phyloP scores from a whole-genome alignment of 2,113 vertebrate genomes.

The Silurus meridionalis region DNA sequence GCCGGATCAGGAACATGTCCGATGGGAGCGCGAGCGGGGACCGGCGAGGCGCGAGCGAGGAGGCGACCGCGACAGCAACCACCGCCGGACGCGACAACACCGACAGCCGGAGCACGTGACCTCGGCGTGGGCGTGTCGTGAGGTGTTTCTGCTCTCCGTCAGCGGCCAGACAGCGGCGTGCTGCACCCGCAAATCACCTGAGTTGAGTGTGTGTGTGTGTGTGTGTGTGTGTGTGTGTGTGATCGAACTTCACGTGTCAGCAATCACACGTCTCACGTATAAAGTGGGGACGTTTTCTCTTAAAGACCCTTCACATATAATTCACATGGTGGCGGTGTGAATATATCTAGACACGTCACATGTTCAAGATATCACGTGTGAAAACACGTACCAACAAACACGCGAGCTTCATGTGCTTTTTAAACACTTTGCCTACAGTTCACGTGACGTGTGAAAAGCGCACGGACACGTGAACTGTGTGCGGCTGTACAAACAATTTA shows the following conservation, averaged over 20 bases:
- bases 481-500: too few species aligned
- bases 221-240: background rate
- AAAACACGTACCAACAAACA: background rate
- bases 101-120: slow-evolving; percentile 46
- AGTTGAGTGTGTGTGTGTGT: background rate
- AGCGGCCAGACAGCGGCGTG: slow-evolving; percentile 23
- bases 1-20: slow-evolving; percentile 71
- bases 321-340: background rate
- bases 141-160: background rate
- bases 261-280: too few species aligned
- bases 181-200: background rate
- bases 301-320: background rate
- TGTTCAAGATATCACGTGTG: background rate
- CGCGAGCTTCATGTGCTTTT: background rate
- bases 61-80: background rate
- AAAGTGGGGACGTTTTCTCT: too few species aligned
- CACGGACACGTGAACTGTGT: background rate
- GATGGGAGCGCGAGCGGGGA: background rate
- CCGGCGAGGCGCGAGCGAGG: too few species aligned
- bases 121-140: slow-evolving; percentile 46
- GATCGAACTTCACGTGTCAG: background rate
- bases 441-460: background rate
- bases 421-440: background rate
- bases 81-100: background rate
- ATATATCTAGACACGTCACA: too few species aligned